phyloP scores from a whole-genome alignment of 2,888 invertebrate species.

The Mythimna loreyi region DNA sequence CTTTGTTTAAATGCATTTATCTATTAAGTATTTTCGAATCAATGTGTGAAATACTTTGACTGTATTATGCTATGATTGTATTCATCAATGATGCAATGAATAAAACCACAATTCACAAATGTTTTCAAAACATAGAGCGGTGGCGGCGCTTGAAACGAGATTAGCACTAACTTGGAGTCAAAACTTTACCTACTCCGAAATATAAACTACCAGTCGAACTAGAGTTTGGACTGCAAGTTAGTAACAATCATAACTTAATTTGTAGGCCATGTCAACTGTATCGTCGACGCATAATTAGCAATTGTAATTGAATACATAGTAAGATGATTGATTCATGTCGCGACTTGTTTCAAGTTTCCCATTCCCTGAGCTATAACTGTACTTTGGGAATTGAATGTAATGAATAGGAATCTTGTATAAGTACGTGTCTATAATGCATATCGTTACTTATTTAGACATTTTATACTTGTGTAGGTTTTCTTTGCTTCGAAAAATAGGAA shows the following conservation, averaged over 20 bases:
- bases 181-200: no score
- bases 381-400: conserved; percentile 46
- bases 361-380: conserved; percentile 49
- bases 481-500: background rate
- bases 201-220: conserved; percentile 16
- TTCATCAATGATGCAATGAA: conserved; percentile 1
- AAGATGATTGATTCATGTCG: conserved; percentile 64
- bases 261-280: conserved; percentile 49
- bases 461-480: background rate
- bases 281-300: conserved; percentile 58
- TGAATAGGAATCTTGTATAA: conserved; percentile 26
- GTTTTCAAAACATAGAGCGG: conserved; percentile 37
- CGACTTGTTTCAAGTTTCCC: conserved; percentile 53
- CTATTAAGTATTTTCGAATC: no score
- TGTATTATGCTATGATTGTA: background rate
- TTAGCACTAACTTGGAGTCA: conserved; percentile 17
- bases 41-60: no score
- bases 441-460: conserved; percentile 14
- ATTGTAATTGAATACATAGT: conserved; percentile 58
- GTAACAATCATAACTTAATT: conserved; percentile 50
- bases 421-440: background rate
- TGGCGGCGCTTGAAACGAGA: conserved; percentile 21
- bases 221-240: conserved; percentile 25
- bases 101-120: conserved; percentile 11
- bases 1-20: no score